A percentile compares a stretch with the other conserved stretches of the same genome.
phyloP scores from a whole-genome alignment of 1,140 invertebrate genomes.

The Neodiprion virginianus region DNA sequence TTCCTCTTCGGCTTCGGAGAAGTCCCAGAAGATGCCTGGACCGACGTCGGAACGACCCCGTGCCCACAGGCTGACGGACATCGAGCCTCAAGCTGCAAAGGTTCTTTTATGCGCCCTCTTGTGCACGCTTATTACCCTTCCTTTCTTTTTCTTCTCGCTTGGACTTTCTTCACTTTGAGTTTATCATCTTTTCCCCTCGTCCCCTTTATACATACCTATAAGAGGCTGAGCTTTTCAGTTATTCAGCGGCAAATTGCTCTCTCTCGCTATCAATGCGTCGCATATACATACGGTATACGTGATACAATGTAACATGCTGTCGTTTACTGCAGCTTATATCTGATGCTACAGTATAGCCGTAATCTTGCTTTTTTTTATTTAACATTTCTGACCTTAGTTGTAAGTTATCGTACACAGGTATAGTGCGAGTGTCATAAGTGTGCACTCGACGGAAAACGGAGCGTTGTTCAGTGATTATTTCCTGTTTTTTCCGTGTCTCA shows the following conservation, averaged over 20 bases:
- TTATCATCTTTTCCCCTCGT: background rate
- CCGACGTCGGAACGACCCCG: conserved; percentile 55
- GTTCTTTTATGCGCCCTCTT: conserved; percentile 28
- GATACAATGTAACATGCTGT: no score
- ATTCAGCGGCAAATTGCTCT: conserved; percentile 24
- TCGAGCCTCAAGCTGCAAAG: conserved; percentile 55
- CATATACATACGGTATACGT: no score
- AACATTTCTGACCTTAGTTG: no score
- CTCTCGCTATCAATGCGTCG: conserved; percentile 8
- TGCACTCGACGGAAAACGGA: no score
- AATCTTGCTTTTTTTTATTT: no score
- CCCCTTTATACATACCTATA: background rate
- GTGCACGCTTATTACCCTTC: background rate
- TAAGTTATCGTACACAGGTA: no score
- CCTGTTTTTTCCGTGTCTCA: no score
- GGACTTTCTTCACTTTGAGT: conserved; percentile 17
- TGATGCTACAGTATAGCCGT: no score
- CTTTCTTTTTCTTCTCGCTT: background rate
- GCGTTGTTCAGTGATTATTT: no score
- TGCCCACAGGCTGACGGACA: conserved; percentile 57
- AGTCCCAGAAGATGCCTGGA: conserved; percentile 57
- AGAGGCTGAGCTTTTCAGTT: conserved; percentile 15
- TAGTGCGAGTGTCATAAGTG: no score
- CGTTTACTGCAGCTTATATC: no score
- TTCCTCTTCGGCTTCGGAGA: conserved; percentile 47